phyloP scores from a whole-genome alignment of 2,113 vertebrate species.

The Climacteris rufus region DNA sequence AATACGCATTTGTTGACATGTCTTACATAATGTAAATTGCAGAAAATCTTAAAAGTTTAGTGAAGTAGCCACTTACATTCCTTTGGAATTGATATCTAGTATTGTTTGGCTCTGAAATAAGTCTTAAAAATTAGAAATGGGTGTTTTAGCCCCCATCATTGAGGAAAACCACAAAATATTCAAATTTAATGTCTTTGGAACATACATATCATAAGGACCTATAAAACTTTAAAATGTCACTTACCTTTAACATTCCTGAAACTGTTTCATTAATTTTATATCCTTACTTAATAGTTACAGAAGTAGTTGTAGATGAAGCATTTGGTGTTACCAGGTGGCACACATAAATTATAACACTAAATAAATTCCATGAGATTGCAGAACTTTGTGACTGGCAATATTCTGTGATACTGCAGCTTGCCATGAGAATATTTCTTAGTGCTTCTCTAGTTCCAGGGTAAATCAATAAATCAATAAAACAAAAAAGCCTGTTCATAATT shows the following conservation, averaged over 20 bases:
- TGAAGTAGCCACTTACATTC: not conserved
- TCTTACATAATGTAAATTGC: not conserved
- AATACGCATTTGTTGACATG: rapidly evolving
- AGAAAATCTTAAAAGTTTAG: not conserved
- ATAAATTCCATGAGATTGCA: not conserved
- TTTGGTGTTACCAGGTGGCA: not conserved
- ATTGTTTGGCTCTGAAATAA: not conserved
- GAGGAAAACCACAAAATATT: not conserved
- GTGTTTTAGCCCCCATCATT: not conserved
- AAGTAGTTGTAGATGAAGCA: not conserved
- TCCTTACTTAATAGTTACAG: not conserved
- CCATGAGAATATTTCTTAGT: not conserved
- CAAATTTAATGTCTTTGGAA: not conserved
- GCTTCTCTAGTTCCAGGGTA: not conserved
- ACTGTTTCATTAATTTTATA: not conserved
- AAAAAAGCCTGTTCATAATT: not conserved
- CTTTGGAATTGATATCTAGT: not conserved
- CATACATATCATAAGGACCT: not conserved
- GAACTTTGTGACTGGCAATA: not conserved
- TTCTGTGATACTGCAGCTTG: not conserved
- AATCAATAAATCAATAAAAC: not conserved
- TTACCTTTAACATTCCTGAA: not conserved
- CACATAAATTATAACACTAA: not conserved
- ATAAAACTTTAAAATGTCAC: not conserved
- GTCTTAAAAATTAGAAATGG: not conserved